These are phyloP conservation scores for Pentamera pediparva DNA, from an alignment of 53 echinoderm and acorn worm genomes.

Conservation along the genomic window DNA sequence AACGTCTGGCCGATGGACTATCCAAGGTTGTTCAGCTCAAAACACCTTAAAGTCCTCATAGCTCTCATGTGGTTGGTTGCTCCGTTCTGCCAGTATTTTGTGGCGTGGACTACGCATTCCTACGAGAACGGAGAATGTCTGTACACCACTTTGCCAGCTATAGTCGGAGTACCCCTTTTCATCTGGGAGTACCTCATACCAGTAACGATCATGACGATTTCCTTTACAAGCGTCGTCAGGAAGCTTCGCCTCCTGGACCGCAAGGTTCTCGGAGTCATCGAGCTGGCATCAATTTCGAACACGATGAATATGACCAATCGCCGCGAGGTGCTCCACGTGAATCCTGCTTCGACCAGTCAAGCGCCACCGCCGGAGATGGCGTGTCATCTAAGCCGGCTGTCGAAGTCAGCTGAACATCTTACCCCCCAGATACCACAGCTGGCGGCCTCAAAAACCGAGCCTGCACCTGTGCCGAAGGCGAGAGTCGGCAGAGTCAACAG, in stretches of 20 bases:
- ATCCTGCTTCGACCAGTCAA: too few relatives aligned
- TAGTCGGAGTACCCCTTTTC: slow-evolving; percentile 45
- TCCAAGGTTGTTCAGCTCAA: slow-evolving; percentile 43
- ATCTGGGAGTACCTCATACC: slow-evolving; percentile 75
- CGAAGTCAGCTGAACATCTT: too few relatives aligned
- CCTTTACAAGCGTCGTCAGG: slow-evolving; percentile 44
- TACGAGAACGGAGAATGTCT: slow-evolving; percentile 28
- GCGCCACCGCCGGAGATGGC: too few relatives aligned
- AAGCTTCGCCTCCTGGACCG: slow-evolving; percentile 41
- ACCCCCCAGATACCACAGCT: too few relatives aligned
- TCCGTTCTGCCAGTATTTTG: slow-evolving; percentile 19
- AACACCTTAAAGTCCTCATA: background rate
- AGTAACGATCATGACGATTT: slow-evolving; percentile 54
- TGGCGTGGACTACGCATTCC: background rate
- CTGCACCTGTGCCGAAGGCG: too few relatives aligned
- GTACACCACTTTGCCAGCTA: slow-evolving; percentile 11
- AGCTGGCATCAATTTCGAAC: too few relatives aligned
- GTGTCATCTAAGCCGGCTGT: too few relatives aligned
- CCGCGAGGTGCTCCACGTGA: too few relatives aligned
- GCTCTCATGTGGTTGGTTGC: slow-evolving; percentile 9
- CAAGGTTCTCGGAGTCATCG: too few relatives aligned
- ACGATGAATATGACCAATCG: too few relatives aligned
- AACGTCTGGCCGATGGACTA: slow-evolving; percentile 64
- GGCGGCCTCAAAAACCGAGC: too few relatives aligned
- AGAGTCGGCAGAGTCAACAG: too few relatives aligned